phyloP scores from a whole-genome alignment of 2,797 vertebrate species.

The Falco naumanni region DNA sequence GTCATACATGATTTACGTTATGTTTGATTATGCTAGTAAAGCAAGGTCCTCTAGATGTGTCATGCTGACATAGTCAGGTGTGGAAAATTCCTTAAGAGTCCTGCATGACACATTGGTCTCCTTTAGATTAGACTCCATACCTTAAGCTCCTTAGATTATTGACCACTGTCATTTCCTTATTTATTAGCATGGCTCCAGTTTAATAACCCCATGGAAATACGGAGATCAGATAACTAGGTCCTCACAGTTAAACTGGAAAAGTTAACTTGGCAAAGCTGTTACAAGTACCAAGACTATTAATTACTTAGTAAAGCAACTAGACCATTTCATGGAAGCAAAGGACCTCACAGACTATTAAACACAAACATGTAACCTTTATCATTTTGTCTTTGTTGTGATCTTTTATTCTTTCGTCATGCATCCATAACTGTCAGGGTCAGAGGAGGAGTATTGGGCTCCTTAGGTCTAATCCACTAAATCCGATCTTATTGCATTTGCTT shows the following conservation, averaged over 20 bases:
- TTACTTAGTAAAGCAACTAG: background rate
- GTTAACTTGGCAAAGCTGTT: background rate
- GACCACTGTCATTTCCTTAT: background rate
- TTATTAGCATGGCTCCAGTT: background rate
- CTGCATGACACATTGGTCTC: background rate
- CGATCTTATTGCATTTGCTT: background rate
- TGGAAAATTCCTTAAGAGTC: background rate
- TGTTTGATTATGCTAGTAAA: background rate
- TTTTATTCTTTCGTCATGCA: background rate
- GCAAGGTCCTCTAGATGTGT: background rate
- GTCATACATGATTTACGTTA: background rate
- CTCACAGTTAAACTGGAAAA: background rate
- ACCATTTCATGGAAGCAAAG: background rate
- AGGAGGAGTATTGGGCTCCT: background rate
- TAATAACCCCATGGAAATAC: background rate
- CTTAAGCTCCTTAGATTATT: background rate
- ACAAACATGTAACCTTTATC: background rate
- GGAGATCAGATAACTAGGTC: background rate
- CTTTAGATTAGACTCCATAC: background rate
- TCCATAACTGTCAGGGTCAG: background rate
- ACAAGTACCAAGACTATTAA: background rate
- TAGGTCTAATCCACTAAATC: background rate
- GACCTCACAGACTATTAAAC: background rate
- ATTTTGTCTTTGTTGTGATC: background rate
- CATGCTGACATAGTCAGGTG: background rate